phyloP scores from a whole-genome alignment of 2,888 invertebrate species.

The Thereva unica region DNA sequence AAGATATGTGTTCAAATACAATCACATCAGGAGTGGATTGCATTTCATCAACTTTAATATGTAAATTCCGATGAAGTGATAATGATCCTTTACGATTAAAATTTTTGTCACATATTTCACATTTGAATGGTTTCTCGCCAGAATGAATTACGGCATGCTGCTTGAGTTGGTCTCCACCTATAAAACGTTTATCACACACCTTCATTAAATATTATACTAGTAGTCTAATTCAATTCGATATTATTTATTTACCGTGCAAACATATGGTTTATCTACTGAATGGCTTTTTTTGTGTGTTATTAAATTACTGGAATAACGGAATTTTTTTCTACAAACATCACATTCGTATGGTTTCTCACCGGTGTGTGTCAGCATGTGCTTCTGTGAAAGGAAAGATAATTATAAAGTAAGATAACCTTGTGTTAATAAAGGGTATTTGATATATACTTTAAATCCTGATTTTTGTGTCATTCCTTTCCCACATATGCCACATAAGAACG shows the following conservation, averaged over 20 bases:
- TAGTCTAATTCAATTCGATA: conserved; percentile 2
- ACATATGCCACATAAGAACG: conserved; percentile 53
- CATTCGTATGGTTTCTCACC: conserved; percentile 55
- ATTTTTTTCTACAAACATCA: conserved; percentile 51
- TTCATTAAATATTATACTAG: conserved; percentile 24
- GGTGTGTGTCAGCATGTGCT: conserved; percentile 56
- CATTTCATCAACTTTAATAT: conserved; percentile 12
- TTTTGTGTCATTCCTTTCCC: conserved; percentile 57
- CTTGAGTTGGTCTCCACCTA: conserved; percentile 54
- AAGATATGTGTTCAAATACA: too few species aligned
- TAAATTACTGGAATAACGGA: conserved; percentile 56
- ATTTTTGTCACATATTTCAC: conserved; percentile 19
- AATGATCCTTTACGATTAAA: conserved; percentile 25
- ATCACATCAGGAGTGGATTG: neutral
- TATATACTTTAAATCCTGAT: conserved; percentile 53
- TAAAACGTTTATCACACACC: conserved; percentile 53
- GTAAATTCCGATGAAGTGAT: conserved; percentile 14
- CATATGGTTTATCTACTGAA: conserved; percentile 52
- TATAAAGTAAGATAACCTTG: neutral
- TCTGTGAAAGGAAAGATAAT: conserved; percentile 40
- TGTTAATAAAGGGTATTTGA: neutral
- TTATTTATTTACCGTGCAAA: conserved; percentile 46
- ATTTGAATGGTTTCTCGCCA: conserved; percentile 49
- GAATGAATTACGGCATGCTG: conserved; percentile 54
- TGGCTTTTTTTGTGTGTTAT: conserved; percentile 54